These are phyloP conservation scores for Rallus limicola DNA, from an alignment of 2,113 vertebrate species.

Conservation along the genomic window DNA sequence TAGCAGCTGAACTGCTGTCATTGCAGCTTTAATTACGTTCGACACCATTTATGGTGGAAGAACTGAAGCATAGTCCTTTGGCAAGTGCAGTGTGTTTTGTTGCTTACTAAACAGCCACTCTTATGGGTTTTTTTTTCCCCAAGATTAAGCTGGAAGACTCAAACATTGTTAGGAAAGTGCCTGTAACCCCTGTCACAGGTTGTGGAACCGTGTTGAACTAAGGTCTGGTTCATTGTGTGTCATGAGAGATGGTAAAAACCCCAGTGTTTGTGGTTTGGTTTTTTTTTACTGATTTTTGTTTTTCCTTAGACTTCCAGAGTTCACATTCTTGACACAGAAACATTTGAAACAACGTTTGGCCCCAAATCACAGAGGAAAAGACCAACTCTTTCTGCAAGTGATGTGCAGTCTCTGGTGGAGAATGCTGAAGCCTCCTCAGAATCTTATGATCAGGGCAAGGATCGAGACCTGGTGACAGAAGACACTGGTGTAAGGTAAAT, in stretches of 20 bases:
- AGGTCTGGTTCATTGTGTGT: neutral
- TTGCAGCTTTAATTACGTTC: constrained; percentile 35
- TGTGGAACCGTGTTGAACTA: neutral
- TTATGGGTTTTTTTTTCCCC: neutral
- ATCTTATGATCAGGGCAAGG: constrained; percentile 84
- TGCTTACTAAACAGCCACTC: constrained; percentile 51
- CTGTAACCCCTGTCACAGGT: neutral
- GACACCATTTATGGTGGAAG: constrained; percentile 51
- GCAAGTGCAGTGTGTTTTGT: constrained; percentile 14
- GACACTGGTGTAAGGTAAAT: constrained; percentile 91
- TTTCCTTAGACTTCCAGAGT: constrained; percentile 88
- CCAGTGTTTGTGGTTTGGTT: too few relatives aligned
- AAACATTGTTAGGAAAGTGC: neutral
- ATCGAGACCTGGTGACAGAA: constrained; percentile 88
- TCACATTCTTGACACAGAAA: constrained; percentile 97
- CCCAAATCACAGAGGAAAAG: constrained; percentile 93
- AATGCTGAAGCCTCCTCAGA: constrained; percentile 80
- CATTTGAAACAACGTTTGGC: constrained; percentile 93
- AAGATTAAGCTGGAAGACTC: constrained; percentile 25
- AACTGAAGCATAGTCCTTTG: constrained; percentile 55
- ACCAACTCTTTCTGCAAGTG: constrained; percentile 84
- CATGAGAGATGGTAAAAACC: neutral
- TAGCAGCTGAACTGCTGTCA: constrained; percentile 63
- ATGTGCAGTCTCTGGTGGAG: constrained; percentile 88
- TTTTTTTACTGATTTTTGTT: neutral